Evolutionary conservation across 2,888 invertebrate species (phyloP).

Genomic region (Drosophila pegasa): DNA sequence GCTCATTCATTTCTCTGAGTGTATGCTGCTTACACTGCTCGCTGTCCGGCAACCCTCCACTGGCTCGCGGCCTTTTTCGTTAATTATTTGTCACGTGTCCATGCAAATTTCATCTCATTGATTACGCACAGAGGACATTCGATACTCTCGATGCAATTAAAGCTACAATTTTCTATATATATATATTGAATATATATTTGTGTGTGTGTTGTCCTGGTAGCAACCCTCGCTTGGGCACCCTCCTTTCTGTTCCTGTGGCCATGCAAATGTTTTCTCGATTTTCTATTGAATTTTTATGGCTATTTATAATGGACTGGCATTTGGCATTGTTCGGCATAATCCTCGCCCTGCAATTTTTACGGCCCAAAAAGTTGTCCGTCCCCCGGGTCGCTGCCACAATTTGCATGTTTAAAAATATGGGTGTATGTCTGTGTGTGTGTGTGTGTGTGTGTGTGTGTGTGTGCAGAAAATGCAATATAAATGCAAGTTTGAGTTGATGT

Average conservation of each 20-base stretch:
- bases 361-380: constrained; percentile 46
- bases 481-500: constrained; percentile 34
- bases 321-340: constrained; percentile 62
- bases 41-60: constrained; percentile 18
- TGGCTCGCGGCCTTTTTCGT: constrained; percentile 28
- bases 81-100: constrained; percentile 83
- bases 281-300: constrained; percentile 79
- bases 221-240: constrained; percentile 52
- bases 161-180: constrained; percentile 50
- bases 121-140: constrained; percentile 71
- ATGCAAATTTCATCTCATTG: constrained; percentile 81
- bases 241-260: constrained; percentile 18
- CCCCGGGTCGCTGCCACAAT: constrained; percentile 46
- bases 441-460: constrained; percentile 13
- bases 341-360: constrained; percentile 66
- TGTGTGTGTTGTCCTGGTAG: constrained; percentile 15
- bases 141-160: constrained; percentile 76
- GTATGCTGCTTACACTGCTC: constrained; percentile 9
- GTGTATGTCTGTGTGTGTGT: constrained; percentile 9
- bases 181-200: background rate
- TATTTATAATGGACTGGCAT: constrained; percentile 72
- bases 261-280: constrained; percentile 60
- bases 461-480: constrained; percentile 44
- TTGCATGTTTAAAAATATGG: constrained; percentile 52
- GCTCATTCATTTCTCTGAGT: constrained; percentile 18